These are phyloP conservation scores for Lycorma delicatula DNA, from an alignment of 1,140 invertebrate genomes.

Conservation along the genomic window DNA sequence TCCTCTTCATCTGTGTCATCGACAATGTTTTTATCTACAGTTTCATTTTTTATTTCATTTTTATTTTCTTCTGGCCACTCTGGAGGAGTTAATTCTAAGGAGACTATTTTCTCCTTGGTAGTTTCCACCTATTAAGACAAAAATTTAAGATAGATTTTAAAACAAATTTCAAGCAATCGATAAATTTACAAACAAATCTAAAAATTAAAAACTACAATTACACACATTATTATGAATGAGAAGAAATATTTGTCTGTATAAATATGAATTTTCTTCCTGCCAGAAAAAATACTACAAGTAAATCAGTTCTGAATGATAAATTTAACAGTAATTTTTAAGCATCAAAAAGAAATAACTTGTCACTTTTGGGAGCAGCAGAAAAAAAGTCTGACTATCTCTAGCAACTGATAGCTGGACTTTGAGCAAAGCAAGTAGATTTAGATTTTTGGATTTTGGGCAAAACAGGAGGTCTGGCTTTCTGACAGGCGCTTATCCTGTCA, in stretches of 20 bases:
- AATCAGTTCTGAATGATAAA: not conserved
- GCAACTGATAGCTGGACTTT: too few relatives aligned
- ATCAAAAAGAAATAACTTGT: too few relatives aligned
- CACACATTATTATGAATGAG: not conserved
- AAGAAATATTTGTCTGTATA: not conserved
- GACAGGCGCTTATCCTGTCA: too few relatives aligned
- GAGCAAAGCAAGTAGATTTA: too few relatives aligned
- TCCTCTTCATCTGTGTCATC: constrained; percentile 27
- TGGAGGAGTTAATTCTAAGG: constrained; percentile 65
- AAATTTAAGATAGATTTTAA: not conserved
- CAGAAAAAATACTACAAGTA: not conserved
- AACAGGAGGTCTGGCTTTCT: too few relatives aligned
- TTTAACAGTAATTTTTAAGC: not conserved
- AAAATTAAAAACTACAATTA: too few relatives aligned
- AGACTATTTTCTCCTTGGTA: constrained; percentile 78
- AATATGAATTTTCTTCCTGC: not conserved
- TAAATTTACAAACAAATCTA: too few relatives aligned
- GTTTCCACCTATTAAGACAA: constrained; percentile 62
- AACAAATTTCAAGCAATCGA: too few relatives aligned
- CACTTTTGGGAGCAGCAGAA: too few relatives aligned
- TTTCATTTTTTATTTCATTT: constrained; percentile 36
- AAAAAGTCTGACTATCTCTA: too few relatives aligned
- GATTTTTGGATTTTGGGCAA: too few relatives aligned
- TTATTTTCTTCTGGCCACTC: constrained; percentile 34
- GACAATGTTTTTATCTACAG: constrained; percentile 40